Evolutionary conservation across 2,888 invertebrate genomes (phyloP), one percentile per base, ranked within the genome.

Genomic region (Drosophila tripunctata): DNA sequence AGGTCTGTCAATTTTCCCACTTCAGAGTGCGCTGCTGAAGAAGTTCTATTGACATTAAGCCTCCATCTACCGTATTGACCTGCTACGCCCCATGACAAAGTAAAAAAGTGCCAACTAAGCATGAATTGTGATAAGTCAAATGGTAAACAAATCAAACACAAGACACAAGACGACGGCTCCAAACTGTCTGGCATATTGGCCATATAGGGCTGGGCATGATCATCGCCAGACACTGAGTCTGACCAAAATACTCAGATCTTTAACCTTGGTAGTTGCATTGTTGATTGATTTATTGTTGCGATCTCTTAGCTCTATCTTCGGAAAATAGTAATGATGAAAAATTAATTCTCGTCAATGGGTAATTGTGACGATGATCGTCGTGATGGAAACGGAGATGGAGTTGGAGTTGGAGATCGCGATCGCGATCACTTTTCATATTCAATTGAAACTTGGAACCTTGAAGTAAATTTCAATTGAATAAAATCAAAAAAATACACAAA

Each of bases 221-320:
- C 60, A 54, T 55, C 40, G 62, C 62, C 61, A 75, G 80, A 80
- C 78, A 41, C 5, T 22, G 15, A 57, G 75, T 83, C 84, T 81
- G 27, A 22, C 56, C 55, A 36, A 51, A 71, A 43, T 41, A 50
- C 38, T 38, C 22, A 2, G 14, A 4, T 19, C 43, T 27, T 27
- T 67, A 50, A 63, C 63, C 66, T 63, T 60, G 67, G 45, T 48
- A 63, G 40, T 17, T 56, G 75, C 78, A 73, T 87, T 83, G 75
- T 80, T 87, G 86, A 86, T 78, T 87, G 87, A 87, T 87, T 87
- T 87, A 86, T 87, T 87, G 82, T 79, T 58, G 71, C 67, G 61
- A 64, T 69, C 75, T 55, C 54, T 36, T 27, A 61, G 68, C 43
- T 44, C 63, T 60, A 24, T 66, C 55, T 62, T 64, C 65, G 63